Conservation (phyloP, 2,888 invertebrate species). For the Rhamnusium bicolor region DNA sequence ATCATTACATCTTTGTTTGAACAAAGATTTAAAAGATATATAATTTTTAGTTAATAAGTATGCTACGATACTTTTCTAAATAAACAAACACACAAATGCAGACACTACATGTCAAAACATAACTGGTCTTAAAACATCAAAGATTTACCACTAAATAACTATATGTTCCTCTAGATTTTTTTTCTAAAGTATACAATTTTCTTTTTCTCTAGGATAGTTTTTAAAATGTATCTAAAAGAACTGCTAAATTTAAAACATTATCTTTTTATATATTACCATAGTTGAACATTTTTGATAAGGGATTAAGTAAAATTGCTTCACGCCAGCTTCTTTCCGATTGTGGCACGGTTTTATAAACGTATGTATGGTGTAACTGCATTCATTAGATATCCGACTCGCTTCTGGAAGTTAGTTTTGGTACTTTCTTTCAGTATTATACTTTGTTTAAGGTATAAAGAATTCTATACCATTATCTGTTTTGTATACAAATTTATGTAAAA, state of each 20-base stretch:
- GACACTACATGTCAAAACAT: too few relatives aligned
- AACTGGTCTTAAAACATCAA: too few relatives aligned
- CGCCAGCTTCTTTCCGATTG: conserved; percentile 14
- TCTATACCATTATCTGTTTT: neutral
- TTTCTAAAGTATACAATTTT: neutral
- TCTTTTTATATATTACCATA: neutral
- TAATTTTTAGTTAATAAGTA: too few relatives aligned
- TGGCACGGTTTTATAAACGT: conserved; percentile 6
- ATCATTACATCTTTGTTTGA: too few relatives aligned
- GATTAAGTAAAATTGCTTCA: neutral
- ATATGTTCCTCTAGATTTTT: too few relatives aligned
- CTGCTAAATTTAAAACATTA: neutral
- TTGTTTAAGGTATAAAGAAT: neutral
- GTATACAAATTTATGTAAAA: conserved; percentile 16
- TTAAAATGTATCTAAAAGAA: too few relatives aligned
- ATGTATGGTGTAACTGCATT: conserved; percentile 23
- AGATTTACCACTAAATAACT: too few relatives aligned
- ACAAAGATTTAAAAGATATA: too few relatives aligned
- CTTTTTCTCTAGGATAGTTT: neutral
- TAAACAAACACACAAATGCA: too few relatives aligned
- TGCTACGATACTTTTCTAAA: too few relatives aligned
- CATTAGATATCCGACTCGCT: conserved; percentile 17
- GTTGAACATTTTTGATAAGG: neutral
- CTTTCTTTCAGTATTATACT: conserved; percentile 1
- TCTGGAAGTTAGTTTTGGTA: conserved; percentile 25